Evolutionary conservation across 2,113 vertebrate species (phyloP).

Genomic region (Paedocypris sp.): DNA sequence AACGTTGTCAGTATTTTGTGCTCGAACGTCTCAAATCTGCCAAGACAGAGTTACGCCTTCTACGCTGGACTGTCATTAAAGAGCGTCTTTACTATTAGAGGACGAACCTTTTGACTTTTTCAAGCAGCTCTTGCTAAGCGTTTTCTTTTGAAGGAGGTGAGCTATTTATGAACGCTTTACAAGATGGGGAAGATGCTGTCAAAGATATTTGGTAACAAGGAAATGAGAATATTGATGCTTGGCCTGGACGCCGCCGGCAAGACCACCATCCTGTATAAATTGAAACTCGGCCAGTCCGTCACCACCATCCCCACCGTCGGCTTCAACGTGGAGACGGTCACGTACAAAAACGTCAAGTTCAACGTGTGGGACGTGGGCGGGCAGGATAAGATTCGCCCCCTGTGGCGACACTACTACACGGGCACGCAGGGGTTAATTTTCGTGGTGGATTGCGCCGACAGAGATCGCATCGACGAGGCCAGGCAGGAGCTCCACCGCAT

Average conservation of each 20-base stretch:
- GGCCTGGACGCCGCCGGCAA: constrained; percentile 96
- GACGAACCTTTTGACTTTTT: not conserved
- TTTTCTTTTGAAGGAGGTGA: constrained; percentile 34
- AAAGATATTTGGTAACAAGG: constrained; percentile 99
- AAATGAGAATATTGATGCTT: constrained; percentile 99
- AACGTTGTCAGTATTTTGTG: constrained; percentile 1
- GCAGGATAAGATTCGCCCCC: constrained; percentile 95
- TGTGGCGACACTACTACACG: constrained; percentile 98
- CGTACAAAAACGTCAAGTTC: constrained; percentile 99
- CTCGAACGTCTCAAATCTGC: too few species aligned
- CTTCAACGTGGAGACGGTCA: constrained; percentile 98
- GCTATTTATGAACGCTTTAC: constrained; percentile 63
- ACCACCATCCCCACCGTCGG: constrained; percentile 98
- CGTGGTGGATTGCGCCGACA: constrained; percentile 97
- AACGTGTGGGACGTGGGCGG: constrained; percentile 98
- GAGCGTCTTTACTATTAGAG: too few species aligned
- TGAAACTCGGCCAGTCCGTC: constrained; percentile 97
- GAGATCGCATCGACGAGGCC: constrained; percentile 96
- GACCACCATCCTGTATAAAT: constrained; percentile 98
- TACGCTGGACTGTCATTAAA: too few species aligned
- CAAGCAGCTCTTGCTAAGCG: constrained; percentile 7
- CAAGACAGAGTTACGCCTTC: too few species aligned
- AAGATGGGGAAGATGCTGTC: constrained; percentile 98
- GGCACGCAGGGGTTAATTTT: constrained; percentile 98
- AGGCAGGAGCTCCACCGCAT: constrained; percentile 98